A percentile compares a stretch with the other conserved stretches of the same genome.
Evolutionary conservation across 2,113 vertebrate species (phyloP).

Genomic region (Pithys albifrons): DNA sequence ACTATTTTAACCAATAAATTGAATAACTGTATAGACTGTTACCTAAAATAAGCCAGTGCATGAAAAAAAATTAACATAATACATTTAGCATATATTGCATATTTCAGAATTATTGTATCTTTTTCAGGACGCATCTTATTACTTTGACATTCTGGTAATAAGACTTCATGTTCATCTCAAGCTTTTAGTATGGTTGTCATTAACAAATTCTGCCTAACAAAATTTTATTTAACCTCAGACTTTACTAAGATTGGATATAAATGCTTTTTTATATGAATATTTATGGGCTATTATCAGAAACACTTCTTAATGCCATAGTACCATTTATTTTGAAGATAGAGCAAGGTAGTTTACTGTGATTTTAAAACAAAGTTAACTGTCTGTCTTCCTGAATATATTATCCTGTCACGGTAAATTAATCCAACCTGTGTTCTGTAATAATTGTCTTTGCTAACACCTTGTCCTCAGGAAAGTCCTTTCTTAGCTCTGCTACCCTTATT

Average conservation of each 20-base stretch:
- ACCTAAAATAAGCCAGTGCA: background rate
- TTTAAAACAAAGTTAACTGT: background rate
- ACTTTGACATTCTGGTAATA: background rate
- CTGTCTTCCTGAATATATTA: background rate
- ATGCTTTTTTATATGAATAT: background rate
- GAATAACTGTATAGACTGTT: background rate
- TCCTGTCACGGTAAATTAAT: background rate
- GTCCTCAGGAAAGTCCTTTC: background rate
- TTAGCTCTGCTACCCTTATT: background rate
- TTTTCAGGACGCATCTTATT: background rate
- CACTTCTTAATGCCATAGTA: background rate
- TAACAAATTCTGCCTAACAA: background rate
- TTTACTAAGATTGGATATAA: background rate
- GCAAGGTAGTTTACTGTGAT: background rate
- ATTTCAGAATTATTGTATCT: background rate
- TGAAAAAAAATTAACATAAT: background rate
- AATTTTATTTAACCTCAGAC: background rate
- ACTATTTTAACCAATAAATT: background rate
- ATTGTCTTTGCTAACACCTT: background rate
- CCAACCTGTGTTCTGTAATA: background rate
- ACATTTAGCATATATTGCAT: background rate
- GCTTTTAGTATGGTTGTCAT: background rate
- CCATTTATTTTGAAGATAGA: background rate
- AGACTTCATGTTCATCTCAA: background rate
- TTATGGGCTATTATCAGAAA: background rate